Evolutionary conservation across 1,140 invertebrate species (phyloP).

Genomic region (Dufourea novaeangliae): DNA sequence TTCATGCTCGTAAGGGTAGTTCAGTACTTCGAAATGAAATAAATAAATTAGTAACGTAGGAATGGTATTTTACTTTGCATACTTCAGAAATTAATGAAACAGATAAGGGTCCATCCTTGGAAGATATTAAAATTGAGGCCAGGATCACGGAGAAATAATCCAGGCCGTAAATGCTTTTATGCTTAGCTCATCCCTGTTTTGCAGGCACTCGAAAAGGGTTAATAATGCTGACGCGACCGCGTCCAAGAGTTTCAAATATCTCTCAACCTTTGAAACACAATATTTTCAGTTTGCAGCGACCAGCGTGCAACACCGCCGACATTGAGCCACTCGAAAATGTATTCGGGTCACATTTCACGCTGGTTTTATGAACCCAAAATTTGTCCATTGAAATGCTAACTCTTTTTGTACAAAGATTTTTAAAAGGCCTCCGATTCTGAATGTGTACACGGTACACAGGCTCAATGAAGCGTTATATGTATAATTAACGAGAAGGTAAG

Average conservation of each 20-base stretch:
- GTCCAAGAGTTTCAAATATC: slow-evolving; percentile 3
- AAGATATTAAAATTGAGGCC: neutral
- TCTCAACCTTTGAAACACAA: neutral
- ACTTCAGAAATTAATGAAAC: neutral
- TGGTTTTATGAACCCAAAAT: neutral
- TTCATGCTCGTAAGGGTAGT: neutral
- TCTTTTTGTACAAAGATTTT: neutral
- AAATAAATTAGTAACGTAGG: too few species aligned
- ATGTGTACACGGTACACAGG: too few species aligned
- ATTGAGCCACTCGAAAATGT: slow-evolving; percentile 4
- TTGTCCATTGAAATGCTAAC: slow-evolving; percentile 10
- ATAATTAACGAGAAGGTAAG: too few species aligned
- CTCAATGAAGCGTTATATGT: too few species aligned
- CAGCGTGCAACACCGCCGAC: neutral
- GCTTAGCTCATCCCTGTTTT: slow-evolving; percentile 29
- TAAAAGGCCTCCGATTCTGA: neutral
- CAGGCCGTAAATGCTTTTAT: slow-evolving; percentile 39
- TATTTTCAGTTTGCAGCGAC: slow-evolving; percentile 7
- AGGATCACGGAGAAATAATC: slow-evolving; percentile 44
- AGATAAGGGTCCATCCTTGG: neutral
- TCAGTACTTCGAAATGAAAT: neutral
- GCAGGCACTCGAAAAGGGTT: slow-evolving; percentile 26
- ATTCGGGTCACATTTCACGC: slow-evolving; percentile 8
- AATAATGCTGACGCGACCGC: slow-evolving; percentile 28
- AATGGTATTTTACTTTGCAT: neutral